Base-by-base conservation (phyloP, 2,888 invertebrate species). In the Watsonalla binaria region DNA sequence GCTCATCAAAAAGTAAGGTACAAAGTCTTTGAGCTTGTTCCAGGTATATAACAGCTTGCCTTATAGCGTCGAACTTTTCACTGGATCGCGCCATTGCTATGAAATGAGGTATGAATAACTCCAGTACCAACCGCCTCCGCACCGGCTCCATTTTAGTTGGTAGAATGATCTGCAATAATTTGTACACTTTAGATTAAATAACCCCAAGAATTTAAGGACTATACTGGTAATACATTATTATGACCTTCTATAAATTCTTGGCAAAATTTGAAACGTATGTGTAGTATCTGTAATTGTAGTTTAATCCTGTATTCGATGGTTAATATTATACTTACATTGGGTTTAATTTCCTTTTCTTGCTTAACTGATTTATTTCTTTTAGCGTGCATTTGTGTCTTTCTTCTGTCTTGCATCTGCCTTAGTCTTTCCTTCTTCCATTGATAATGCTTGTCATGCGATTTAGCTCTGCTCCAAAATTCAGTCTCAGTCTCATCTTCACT, bases 31-130 rank as follows among this genome's bases (percentile, higher is more conserved):
- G 92, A 0, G 94, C 93, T 69, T 96, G 96, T 56, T 94, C 92
- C 45, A 96, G 82, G 69, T 95, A 96, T 56, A 94, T 92, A 1
- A 92, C 82, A 6, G 94, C 93, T 69, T 94, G 93, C 54, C 91
- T 85, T 15, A 90, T 83, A 0, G 94, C 92, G 9, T 92, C 91
- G 58, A 94, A 93, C 58, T 92, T 91, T 13, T 92, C 92, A 59
- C 94, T 93, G 51, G 91, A 92, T 52, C 93, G 91, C 0, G 94
- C 93, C 92, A 96, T 94, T 52, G 92, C 91, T 42, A 96, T 92
- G 66, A 95, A 94, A 68, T 95, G 95, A 14, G 93, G 88, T 51
- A 95, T 93, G 66, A 96, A 94, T 68, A 94, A 93, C 70, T 94
- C 93, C 0, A 96, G 78, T 1, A 96, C 86, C 53, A 92, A 80